Evolutionary conservation across 2,797 vertebrate species (phyloP).

Genomic region (Neosilurus mollespiculum): DNA sequence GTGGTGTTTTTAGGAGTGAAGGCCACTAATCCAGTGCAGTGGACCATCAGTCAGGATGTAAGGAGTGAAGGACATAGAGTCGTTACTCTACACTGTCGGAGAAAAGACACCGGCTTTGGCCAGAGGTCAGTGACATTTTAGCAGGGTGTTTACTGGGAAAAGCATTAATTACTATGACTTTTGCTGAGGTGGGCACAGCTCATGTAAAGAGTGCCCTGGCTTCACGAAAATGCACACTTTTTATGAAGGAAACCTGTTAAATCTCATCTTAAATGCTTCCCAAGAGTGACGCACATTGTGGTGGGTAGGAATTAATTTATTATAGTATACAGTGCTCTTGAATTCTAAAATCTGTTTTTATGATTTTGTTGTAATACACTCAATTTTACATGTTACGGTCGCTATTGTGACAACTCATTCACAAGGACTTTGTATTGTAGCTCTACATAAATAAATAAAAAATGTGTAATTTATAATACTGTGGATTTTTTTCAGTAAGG

Average conservation of each 20-base stretch:
- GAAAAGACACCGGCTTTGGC: conserved; percentile 75
- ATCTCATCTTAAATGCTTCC: too few species aligned
- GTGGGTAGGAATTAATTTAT: neutral
- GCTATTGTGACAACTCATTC: neutral
- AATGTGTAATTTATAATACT: neutral
- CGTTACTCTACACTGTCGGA: conserved; percentile 83
- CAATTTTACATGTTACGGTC: neutral
- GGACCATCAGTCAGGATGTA: conserved; percentile 87
- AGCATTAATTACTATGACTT: neutral
- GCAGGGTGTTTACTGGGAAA: neutral
- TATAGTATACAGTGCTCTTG: too few species aligned
- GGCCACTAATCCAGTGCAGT: conserved; percentile 81
- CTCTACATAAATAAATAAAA: neutral
- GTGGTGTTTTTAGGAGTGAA: conserved; percentile 82
- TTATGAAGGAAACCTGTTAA: neutral
- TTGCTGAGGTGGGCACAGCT: neutral
- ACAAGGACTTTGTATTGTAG: neutral
- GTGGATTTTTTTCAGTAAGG: neutral
- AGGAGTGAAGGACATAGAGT: conserved; percentile 84
- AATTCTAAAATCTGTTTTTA: neutral
- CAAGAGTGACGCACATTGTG: neutral
- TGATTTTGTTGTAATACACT: neutral
- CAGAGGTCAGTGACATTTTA: conserved; percentile 76
- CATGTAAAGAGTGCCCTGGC: neutral
- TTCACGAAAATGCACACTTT: neutral